Evolutionary conservation across 2,113 vertebrate genomes (phyloP).

Genomic region (Cryptotis parvus): DNA sequence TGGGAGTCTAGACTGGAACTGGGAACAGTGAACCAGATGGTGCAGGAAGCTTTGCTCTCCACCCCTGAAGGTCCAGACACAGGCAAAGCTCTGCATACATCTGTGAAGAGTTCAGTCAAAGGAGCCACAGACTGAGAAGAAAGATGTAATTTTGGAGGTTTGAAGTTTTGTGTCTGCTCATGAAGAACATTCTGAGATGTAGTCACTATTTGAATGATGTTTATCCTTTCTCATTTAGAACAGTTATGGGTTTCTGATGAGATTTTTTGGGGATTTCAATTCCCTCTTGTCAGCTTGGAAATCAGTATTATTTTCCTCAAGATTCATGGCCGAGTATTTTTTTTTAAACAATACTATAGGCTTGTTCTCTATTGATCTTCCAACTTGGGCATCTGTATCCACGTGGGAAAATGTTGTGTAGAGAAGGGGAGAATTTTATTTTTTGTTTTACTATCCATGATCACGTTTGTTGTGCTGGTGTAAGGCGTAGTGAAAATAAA

Average conservation of each 20-base stretch:
- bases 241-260: not conserved
- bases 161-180: not conserved
- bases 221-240: constrained; percentile 16
- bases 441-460: not conserved
- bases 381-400: not conserved
- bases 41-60: not conserved
- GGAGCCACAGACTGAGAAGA: not conserved
- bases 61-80: not conserved
- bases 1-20: constrained; percentile 74
- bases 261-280: constrained; percentile 22
- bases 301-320: not conserved
- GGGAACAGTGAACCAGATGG: constrained; percentile 74
- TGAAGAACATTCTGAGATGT: constrained; percentile 53
- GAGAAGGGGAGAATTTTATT: not conserved
- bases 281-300: constrained; percentile 26
- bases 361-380: not conserved
- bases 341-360: not conserved
- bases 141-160: not conserved
- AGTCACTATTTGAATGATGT: not conserved
- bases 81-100: not conserved
- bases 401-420: not conserved
- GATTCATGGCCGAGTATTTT: not conserved
- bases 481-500: not conserved
- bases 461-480: not conserved
- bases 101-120: constrained; percentile 29